phyloP scores from a whole-genome alignment of 2,888 invertebrate species.

The Thumatha senex region DNA sequence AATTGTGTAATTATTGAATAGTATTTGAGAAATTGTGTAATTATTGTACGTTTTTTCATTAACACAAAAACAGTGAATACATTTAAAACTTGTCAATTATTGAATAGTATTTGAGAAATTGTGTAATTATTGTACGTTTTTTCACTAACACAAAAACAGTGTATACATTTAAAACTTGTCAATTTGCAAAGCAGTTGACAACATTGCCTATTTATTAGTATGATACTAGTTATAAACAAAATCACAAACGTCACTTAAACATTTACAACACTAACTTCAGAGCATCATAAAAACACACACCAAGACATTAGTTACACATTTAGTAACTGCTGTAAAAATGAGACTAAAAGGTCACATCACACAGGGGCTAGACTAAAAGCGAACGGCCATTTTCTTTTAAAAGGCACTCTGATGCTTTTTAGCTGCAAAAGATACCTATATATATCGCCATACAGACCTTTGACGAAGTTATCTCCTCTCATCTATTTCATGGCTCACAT shows the following conservation, averaged over 20 bases:
- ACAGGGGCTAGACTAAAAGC: constrained; percentile 38
- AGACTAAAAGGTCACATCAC: constrained; percentile 44
- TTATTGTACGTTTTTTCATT: too few species aligned
- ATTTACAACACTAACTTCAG: not conserved
- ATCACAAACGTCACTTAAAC: not conserved
- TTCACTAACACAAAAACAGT: too few species aligned
- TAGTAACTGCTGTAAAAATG: constrained; percentile 35
- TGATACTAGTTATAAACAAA: too few species aligned
- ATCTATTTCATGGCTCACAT: constrained; percentile 56
- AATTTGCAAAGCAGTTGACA: too few species aligned
- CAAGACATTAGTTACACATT: constrained; percentile 30
- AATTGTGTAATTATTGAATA: too few species aligned
- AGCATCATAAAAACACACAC: constrained; percentile 8
- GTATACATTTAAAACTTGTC: too few species aligned
- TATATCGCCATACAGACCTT: constrained; percentile 54
- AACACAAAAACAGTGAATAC: too few species aligned
- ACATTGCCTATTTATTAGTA: too few species aligned
- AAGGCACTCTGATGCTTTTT: constrained; percentile 49
- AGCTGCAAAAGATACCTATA: constrained; percentile 45
- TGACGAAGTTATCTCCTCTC: constrained; percentile 57
- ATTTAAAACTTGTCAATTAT: too few species aligned
- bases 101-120: too few species aligned
- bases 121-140: too few species aligned
- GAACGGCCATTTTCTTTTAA: constrained; percentile 48
- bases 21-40: too few species aligned